phyloP scores from a whole-genome alignment of 2,888 invertebrate species.

The Spisula solida region DNA sequence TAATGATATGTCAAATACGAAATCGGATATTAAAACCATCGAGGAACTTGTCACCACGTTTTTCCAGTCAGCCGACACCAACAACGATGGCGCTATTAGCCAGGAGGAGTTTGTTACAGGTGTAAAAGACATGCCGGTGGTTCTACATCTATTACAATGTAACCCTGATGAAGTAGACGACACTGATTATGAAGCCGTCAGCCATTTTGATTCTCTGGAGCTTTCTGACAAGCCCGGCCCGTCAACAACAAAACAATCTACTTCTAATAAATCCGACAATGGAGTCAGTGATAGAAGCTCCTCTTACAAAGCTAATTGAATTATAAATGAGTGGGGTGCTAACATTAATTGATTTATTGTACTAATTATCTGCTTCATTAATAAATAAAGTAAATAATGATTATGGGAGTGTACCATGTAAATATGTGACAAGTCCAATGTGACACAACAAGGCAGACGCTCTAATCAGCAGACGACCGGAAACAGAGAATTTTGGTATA shows the following conservation, averaged over 20 bases:
- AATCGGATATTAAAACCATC: constrained; percentile 44
- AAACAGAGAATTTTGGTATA: too few species aligned
- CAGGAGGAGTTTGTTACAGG: constrained; percentile 71
- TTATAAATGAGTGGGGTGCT: constrained; percentile 1
- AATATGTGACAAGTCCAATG: background rate
- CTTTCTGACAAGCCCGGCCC: constrained; percentile 9
- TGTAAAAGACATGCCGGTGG: constrained; percentile 64
- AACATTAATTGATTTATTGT: constrained; percentile 14
- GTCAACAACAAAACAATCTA: constrained; percentile 9
- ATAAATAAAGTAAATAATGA: too few species aligned
- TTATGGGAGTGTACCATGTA: too few species aligned
- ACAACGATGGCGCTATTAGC: constrained; percentile 72
- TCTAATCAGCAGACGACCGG: too few species aligned
- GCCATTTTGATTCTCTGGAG: constrained; percentile 34
- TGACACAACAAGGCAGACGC: background rate
- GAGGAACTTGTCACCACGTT: constrained; percentile 59
- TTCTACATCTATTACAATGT: constrained; percentile 67
- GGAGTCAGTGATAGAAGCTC: background rate
- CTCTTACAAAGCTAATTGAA: constrained; percentile 13
- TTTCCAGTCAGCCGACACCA: constrained; percentile 67
- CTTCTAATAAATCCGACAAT: background rate
- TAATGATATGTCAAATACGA: constrained; percentile 37
- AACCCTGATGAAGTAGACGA: constrained; percentile 48
- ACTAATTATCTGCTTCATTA: background rate
- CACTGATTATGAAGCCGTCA: constrained; percentile 24